Conservation (phyloP, 2,113 vertebrate genomes). For the Carollia perspicillata region DNA sequence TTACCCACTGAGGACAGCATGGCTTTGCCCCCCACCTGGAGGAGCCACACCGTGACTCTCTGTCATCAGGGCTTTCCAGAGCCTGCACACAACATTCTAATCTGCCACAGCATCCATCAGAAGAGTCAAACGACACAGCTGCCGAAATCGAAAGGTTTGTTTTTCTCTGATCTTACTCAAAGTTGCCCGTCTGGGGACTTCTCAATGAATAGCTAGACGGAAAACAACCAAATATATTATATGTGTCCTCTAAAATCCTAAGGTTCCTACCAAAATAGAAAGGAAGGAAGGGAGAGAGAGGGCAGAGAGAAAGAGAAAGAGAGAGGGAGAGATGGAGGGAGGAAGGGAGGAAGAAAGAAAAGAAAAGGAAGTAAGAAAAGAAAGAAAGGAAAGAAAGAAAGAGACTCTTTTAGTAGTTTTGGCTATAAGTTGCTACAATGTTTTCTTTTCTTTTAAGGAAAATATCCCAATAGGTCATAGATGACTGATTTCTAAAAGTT, state of each 20-base stretch:
- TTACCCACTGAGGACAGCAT: neutral
- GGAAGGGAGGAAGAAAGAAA: too few species aligned
- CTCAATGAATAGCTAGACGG: neutral
- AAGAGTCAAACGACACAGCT: neutral
- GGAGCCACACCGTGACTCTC: neutral
- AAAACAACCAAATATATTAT: neutral
- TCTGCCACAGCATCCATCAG: fast-evolving
- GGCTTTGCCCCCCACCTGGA: neutral
- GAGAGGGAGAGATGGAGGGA: too few species aligned
- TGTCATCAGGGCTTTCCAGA: neutral
- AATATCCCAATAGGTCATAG: neutral
- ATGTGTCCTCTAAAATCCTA: neutral
- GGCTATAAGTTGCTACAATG: neutral
- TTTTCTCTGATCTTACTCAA: neutral
- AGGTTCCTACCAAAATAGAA: neutral
- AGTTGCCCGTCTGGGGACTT: neutral
- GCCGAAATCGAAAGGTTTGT: neutral
- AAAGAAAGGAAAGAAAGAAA: too few species aligned
- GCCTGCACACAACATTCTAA: neutral
- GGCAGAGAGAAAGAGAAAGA: too few species aligned
- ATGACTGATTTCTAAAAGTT: neutral
- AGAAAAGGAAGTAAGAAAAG: too few species aligned
- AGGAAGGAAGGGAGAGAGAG: neutral
- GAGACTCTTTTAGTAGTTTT: neutral
- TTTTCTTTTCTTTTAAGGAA: neutral